Percentiles rank a stretch among this genome's conserved stretches.
Conservation (phyloP, 2,113 vertebrate species). For the Hyaena hyaena region DNA sequence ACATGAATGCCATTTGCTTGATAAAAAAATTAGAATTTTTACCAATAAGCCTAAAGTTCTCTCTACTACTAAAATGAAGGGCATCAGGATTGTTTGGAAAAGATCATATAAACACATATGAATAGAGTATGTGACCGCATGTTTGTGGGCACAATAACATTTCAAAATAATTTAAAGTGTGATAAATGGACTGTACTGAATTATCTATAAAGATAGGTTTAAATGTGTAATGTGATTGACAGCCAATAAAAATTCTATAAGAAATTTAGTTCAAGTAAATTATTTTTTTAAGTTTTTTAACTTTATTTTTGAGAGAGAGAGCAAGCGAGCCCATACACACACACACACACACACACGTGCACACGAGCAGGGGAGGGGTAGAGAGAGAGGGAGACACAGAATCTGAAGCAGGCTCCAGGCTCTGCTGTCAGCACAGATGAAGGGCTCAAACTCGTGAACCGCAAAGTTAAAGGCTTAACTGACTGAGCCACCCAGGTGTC, state of each 20-base stretch:
- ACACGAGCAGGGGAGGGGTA: too few relatives aligned
- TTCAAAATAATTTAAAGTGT: slow-evolving; percentile 45
- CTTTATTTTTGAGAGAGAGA: too few relatives aligned
- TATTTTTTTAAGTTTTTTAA: too few relatives aligned
- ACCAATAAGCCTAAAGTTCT: neutral
- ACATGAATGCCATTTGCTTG: slow-evolving; percentile 28
- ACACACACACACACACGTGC: too few relatives aligned
- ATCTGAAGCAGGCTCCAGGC: too few relatives aligned
- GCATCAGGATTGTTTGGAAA: slow-evolving; percentile 11
- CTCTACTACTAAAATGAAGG: slow-evolving; percentile 7
- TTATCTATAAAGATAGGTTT: slow-evolving; percentile 49
- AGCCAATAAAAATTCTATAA: neutral
- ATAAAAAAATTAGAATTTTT: slow-evolving; percentile 51
- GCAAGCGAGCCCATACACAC: too few relatives aligned
- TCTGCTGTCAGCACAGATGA: too few relatives aligned
- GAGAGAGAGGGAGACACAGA: too few relatives aligned
- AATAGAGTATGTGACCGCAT: slow-evolving; percentile 6
- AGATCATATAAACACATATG: neutral
- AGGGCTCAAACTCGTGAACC: too few relatives aligned
- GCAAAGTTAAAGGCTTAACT: too few relatives aligned
- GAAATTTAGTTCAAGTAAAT: slow-evolving; percentile 64
- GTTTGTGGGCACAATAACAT: slow-evolving; percentile 1
- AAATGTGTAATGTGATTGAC: slow-evolving; percentile 27
- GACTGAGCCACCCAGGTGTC: too few relatives aligned
- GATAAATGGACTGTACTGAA: slow-evolving; percentile 14